Base-by-base conservation (phyloP, 2,113 vertebrate genomes). In the Chelonoidis abingdonii region DNA sequence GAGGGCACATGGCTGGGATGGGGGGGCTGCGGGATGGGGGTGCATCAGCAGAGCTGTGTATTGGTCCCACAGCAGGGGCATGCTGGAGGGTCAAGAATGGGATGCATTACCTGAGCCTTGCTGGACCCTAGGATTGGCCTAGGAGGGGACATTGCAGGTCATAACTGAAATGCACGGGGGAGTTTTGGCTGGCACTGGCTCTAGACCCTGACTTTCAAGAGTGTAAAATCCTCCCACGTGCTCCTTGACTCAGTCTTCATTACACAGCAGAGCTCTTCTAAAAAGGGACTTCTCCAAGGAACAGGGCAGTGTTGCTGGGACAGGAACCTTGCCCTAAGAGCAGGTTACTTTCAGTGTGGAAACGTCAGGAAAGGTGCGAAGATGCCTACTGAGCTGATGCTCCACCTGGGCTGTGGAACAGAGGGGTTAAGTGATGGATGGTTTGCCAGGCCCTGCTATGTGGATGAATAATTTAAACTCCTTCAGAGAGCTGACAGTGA, bases 361-460 rank as follows among this genome's bases (percentile, higher is more conserved):
- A 54, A 79, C 53, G 21, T 10, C 4, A 25, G 53, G 5, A 0
- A 1, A 80, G 54, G 52, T 25, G 7, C 6, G 4, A 41, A 21
- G 10, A 0, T 0, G 12, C 53, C 29, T 0, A 0, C 31, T 57
- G 76, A 24, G 9, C 80, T 69, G 54, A 49, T 10, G 47, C 47
- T 49, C 3, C 47, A 49, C 47, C 47, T 49, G 47, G 10, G 47
- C 47, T 49, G 47, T 49, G 47, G 47, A 49, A 49, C 47, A 49
- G 47, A 49, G 47, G 2, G 3, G 47, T 49, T 49, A 49, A 41
- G 31, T 0, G 90, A 80, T 5, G 53, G 89, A 41, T 5, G 49
- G 17, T 2, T 50, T 1, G 29, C 11, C 0, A 3, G 91, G 16
- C 0, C 6, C 38, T 65, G 57, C 80, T 62, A 38, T 72, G 83